Percentiles rank a stretch among this genome's conserved stretches.
phyloP scores from a whole-genome alignment of 2,888 invertebrate species.

The Lasioglossum malachurum region DNA sequence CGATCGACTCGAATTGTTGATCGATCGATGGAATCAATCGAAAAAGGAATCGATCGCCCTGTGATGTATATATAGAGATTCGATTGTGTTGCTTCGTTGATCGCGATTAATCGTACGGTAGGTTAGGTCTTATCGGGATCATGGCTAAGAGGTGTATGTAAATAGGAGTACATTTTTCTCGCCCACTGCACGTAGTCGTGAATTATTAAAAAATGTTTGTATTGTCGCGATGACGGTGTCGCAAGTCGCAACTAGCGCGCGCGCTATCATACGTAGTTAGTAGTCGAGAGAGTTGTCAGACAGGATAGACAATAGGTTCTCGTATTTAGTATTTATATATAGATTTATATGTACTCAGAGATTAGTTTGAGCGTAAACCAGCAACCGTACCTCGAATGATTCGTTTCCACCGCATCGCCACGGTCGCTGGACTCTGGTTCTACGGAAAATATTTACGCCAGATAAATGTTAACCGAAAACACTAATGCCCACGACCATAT shows the following conservation, averaged over 20 bases:
- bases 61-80: not conserved
- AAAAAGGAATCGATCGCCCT: not conserved
- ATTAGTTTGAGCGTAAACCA: conserved; percentile 8
- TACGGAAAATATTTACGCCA: conserved; percentile 66
- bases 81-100: not conserved
- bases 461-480: conserved; percentile 70
- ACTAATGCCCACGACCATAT: conserved; percentile 64
- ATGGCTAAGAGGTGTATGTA: not conserved
- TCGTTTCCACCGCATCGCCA: conserved; percentile 60
- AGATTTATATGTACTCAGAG: not conserved
- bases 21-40: not conserved
- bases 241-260: conserved; percentile 15
- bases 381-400: conserved; percentile 52
- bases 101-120: not conserved
- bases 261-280: conserved; percentile 19
- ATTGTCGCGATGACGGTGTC: not conserved
- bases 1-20: not conserved
- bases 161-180: not conserved
- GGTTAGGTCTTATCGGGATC: not conserved
- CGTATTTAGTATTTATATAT: not conserved
- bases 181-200: conserved; percentile 1
- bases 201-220: not conserved
- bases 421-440: conserved; percentile 46
- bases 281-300: not conserved
- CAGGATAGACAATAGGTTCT: not conserved